Evolutionary conservation across 2,888 invertebrate species (phyloP).

Genomic region (Oegoconia quadripuncta): DNA sequence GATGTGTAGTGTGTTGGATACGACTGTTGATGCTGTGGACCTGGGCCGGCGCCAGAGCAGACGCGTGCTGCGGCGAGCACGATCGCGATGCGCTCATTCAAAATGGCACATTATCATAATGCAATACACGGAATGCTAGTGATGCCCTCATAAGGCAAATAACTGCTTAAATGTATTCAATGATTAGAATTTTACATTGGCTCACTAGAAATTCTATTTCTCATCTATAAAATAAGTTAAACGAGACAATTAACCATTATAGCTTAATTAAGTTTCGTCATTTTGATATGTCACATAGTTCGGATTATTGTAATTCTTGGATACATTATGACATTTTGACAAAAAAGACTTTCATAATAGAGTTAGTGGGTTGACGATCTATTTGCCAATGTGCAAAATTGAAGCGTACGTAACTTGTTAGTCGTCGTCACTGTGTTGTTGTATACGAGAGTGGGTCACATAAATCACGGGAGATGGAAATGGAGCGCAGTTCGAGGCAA

Average conservation of each 20-base stretch:
- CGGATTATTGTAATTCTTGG: too few relatives aligned
- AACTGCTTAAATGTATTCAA: conserved; percentile 47
- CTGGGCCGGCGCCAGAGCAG: conserved; percentile 50
- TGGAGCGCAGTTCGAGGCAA: conserved; percentile 33
- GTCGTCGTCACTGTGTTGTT: too few relatives aligned
- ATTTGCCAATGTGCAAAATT: conserved; percentile 7
- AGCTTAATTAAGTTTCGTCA: too few relatives aligned
- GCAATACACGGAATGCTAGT: conserved; percentile 65
- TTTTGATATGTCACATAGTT: too few relatives aligned
- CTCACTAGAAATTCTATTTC: too few relatives aligned
- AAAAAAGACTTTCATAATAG: too few relatives aligned
- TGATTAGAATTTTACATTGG: conserved; percentile 7
- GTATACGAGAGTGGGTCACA: conserved; percentile 39
- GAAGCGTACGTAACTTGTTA: too few relatives aligned
- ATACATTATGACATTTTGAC: too few relatives aligned
- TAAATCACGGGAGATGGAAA: conserved; percentile 49
- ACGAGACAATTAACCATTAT: too few relatives aligned
- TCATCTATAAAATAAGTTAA: too few relatives aligned
- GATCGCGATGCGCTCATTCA: conserved; percentile 51
- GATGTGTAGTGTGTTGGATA: conserved; percentile 15
- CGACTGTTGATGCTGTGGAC: conserved; percentile 20
- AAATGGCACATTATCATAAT: conserved; percentile 75
- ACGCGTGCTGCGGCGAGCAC: conserved; percentile 50
- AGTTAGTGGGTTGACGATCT: too few relatives aligned
- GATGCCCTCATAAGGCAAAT: conserved; percentile 55